Conservation (phyloP, 2,113 vertebrate species). For the Catharus fuscescens region DNA sequence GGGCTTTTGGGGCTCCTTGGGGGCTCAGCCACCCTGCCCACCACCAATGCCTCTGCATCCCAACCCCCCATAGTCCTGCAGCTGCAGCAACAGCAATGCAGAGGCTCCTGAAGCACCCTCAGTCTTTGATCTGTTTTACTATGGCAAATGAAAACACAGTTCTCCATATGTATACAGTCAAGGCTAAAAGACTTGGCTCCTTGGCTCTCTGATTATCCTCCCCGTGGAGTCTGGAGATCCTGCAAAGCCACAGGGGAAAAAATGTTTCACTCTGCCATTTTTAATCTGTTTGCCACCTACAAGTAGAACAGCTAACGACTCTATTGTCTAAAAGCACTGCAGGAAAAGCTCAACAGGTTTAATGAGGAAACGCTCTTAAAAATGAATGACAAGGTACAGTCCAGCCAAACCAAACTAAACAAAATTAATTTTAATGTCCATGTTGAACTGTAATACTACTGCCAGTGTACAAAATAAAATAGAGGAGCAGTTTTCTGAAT, state of each 20-base stretch:
- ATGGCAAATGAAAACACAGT: neutral
- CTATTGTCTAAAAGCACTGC: neutral
- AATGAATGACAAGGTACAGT: neutral
- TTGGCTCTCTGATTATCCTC: neutral
- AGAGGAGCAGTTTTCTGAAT: neutral
- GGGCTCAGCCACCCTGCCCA: neutral
- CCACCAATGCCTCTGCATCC: rapidly evolving
- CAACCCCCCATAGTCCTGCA: rapidly evolving
- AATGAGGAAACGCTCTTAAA: slow-evolving; percentile 2
- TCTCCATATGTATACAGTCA: neutral
- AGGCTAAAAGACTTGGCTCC: neutral
- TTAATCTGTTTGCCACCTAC: neutral
- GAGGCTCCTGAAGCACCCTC: neutral
- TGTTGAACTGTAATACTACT: neutral
- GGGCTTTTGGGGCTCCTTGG: neutral
- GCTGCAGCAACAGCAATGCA: rapidly evolving
- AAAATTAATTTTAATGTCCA: neutral
- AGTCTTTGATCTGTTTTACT: neutral
- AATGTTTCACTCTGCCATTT: neutral
- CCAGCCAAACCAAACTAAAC: neutral
- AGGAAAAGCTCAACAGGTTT: neutral
- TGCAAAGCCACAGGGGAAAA: neutral
- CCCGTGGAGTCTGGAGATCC: neutral
- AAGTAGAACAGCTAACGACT: neutral
- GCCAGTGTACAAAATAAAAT: neutral